Conservation (phyloP, 2,888 invertebrate species). For the Gnatocerus cornutus region DNA sequence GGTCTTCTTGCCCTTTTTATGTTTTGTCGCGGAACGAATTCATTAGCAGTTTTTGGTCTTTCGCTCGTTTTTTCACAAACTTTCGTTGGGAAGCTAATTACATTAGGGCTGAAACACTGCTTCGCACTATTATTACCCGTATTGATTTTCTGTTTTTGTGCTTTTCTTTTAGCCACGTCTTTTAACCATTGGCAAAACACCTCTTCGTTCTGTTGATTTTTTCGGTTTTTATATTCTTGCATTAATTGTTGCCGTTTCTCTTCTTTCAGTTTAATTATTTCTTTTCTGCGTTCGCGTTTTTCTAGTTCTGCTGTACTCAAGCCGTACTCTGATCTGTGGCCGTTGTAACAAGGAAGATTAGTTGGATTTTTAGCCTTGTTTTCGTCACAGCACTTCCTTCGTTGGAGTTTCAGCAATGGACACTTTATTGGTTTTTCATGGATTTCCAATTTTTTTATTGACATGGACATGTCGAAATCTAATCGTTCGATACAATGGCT, state of each 20-base stretch:
- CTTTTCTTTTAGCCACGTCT: conserved; percentile 62
- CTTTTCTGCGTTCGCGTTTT: conserved; percentile 67
- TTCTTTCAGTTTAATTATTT: conserved; percentile 69
- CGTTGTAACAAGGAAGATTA: conserved; percentile 73
- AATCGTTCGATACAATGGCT: conserved; percentile 68
- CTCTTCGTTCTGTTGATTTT: conserved; percentile 71
- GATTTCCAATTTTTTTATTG: conserved; percentile 64
- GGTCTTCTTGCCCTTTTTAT: conserved; percentile 61
- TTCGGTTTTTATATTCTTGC: conserved; percentile 65
- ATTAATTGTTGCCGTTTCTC: conserved; percentile 70
- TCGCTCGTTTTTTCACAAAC: conserved; percentile 51
- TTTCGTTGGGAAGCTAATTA: conserved; percentile 56
- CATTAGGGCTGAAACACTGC: conserved; percentile 55
- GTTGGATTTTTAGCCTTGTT: conserved; percentile 66
- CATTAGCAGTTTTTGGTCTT: conserved; percentile 65
- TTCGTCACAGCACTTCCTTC: conserved; percentile 69
- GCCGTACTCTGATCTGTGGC: conserved; percentile 74
- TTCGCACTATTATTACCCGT: conserved; percentile 31
- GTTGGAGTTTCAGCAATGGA: conserved; percentile 66
- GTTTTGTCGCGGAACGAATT: conserved; percentile 57
- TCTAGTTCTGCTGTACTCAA: conserved; percentile 71
- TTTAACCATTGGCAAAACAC: conserved; percentile 74
- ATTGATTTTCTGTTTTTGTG: conserved; percentile 42
- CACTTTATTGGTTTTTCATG: conserved; percentile 63
- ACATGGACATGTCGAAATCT: conserved; percentile 64